Percentiles rank a stretch among this genome's conserved stretches.
These are phyloP conservation scores for Vulpes vulpes DNA, from an alignment of 2,113 vertebrate species.

Conservation along the genomic window DNA sequence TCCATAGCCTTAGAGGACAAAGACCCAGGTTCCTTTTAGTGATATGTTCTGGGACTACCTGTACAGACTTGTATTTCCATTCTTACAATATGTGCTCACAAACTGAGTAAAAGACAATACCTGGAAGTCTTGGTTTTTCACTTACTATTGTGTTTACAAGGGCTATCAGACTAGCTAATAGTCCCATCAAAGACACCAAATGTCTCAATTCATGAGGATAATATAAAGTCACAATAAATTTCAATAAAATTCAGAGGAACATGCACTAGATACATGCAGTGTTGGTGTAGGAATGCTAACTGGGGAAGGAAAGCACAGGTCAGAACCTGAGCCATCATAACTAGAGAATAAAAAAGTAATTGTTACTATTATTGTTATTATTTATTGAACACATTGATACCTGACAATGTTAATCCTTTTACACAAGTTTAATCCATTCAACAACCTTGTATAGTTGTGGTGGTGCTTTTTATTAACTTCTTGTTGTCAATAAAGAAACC, in stretches of 20 bases:
- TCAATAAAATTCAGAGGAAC: background rate
- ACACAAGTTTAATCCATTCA: background rate
- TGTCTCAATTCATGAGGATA: background rate
- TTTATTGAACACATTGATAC: background rate
- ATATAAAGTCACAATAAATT: constrained; percentile 12
- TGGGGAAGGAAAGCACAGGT: background rate
- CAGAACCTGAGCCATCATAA: background rate
- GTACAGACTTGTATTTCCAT: background rate
- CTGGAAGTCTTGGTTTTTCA: background rate
- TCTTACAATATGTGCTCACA: background rate
- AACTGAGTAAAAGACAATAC: background rate
- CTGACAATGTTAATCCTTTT: background rate
- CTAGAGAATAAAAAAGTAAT: background rate
- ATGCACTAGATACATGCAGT: background rate
- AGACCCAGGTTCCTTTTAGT: background rate
- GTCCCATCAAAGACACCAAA: background rate
- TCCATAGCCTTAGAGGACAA: background rate
- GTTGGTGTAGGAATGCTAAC: background rate
- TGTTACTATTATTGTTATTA: background rate
- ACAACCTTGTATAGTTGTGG: background rate
- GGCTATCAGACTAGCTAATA: background rate
- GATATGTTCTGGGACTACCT: background rate
- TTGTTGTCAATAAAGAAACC: background rate
- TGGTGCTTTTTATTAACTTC: background rate
- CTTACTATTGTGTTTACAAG: background rate